Base-by-base conservation (phyloP, 2,113 vertebrate genomes). In the Uropsilus gracilis region DNA sequence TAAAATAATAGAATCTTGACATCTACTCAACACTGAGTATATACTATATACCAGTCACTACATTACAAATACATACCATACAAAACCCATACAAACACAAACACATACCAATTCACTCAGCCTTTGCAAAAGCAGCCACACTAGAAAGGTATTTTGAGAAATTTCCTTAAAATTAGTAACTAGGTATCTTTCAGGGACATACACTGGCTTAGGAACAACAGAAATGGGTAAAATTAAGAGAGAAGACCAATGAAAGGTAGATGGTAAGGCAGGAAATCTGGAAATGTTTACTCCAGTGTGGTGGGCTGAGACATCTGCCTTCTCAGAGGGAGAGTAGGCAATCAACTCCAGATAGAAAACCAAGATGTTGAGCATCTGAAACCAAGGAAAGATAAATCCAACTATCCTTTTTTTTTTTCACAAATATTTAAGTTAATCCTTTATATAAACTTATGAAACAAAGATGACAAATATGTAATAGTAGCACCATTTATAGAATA, bases 381-480 rank as follows among this genome's bases (percentile, higher is more conserved):
- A 92, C 18, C 63, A 94, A 95, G 86, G 59, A 91, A 69, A 77
- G 28, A 63, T 37, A 68, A 87, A 39, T 48, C 57, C 34, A 75
- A 73, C 24, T 69, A 64, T 75, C 73, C 17, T 69, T 69, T 14
- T 22, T 92, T 78, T 8, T 72, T 77, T 78, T 24, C 55, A 50
- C 55, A 90, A 69, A 80, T 12, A 63, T 85, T 72, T 93, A 7
- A 82, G 18, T 44, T 5, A 71, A 50, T 22, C 44, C 1, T 4
- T 55, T 63, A 37, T 34, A 81, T 6, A 69, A 68, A 69, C 66
- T 26, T 86, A 82, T 46, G 68, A 75, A 89, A 72, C 28, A 28
- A 66, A 94, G 24, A 59, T 63, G 34, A 73, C 68, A 96, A 85
- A 55, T 30, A 94, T 48, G 14, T 55, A 83, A 20, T 28, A 32